These are phyloP conservation scores for Bradysia coprophila DNA, from an alignment of 1,140 invertebrate species.

Conservation along the genomic window DNA sequence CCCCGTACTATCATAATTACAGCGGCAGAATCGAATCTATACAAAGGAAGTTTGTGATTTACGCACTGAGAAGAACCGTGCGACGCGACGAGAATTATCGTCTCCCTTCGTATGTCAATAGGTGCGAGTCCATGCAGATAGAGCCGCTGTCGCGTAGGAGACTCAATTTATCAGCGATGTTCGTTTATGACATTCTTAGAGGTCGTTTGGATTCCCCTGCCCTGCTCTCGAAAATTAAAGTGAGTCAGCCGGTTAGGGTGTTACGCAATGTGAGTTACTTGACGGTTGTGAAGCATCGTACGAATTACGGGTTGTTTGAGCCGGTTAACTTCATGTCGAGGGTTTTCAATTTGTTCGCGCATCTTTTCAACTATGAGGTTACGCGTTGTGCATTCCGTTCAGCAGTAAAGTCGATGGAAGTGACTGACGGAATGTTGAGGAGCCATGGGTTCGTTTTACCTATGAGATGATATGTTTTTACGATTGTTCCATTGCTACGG, in stretches of 20 bases:
- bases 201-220: neutral
- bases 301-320: neutral
- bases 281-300: neutral
- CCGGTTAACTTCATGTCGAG: neutral
- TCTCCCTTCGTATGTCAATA: neutral
- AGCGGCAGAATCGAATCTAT: neutral
- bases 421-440: no score
- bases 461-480: no score
- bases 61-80: neutral
- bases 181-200: neutral
- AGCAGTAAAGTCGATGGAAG: constrained; percentile 4
- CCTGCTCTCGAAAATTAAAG: neutral
- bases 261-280: neutral
- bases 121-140: neutral
- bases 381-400: neutral
- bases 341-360: neutral
- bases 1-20: neutral
- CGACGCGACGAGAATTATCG: neutral
- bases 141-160: neutral
- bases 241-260: neutral
- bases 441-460: no score
- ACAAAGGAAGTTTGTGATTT: neutral
- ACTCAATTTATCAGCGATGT: neutral
- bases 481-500: no score
- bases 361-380: neutral